Evolutionary conservation across 2,797 vertebrate species (phyloP), one percentile per base, ranked within the genome.

Genomic region (Argya squamiceps): DNA sequence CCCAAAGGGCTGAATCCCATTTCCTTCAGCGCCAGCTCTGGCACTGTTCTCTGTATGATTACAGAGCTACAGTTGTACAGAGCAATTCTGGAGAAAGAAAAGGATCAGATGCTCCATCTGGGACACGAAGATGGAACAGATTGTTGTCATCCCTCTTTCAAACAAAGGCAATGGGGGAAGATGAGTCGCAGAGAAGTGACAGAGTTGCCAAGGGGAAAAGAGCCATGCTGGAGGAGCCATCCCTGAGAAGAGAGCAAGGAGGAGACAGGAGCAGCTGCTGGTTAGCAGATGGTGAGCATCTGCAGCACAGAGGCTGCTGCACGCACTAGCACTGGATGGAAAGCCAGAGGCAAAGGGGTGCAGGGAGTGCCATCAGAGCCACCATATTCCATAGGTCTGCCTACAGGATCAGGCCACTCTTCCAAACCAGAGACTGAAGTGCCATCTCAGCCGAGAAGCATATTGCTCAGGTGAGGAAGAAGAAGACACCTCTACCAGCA

Each of bases 281-380:
- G 27, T 12, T 27, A 88, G 81, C 94, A 96, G 96, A 94, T 77
- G 74, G 95, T 43, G 75, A 92, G 60, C 89, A 96, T 94, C 89
- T 91, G 93, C 84, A 89, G 68, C 56, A 60, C 7, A 2, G 59
- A 52, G 78, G 52, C 59, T 79, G 64, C 56, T 49, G 64, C 39
- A 22, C 0, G 6, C 6, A 5, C 34, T 4, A 49, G 49, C 1
- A 0, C 13, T 10, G 58, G n/a, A 46, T 43, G 55, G 62, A 80
- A 91, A 74, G 62, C 7, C 29, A 55, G 60, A 88, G 43, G 56
- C 85, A 73, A 56, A 76, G 50, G 71, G 49, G 68, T 4, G 59
- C 64, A 68, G 22, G 56, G 26, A 30, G 50, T 21, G 10, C 37
- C 65, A 70, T 8, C 41, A 50, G 71, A 83, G 37, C 11, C 37